Base-by-base conservation (phyloP, 2,888 invertebrate species). In the Ramazzottius varieornatus region DNA sequence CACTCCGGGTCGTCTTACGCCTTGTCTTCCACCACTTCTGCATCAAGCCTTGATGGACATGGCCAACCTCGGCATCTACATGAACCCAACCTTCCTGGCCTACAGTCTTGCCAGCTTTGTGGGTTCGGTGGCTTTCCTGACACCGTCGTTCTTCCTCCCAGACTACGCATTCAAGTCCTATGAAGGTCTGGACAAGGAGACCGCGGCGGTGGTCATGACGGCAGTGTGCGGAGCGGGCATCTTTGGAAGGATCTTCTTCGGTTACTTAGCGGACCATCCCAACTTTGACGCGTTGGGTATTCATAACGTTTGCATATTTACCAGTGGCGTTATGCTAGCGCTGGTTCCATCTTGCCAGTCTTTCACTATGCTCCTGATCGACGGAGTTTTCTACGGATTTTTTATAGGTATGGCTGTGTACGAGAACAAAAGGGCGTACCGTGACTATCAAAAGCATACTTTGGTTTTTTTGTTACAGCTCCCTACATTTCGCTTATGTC, bases 71-170 rank as follows among this genome's bases (percentile, higher is more conserved):
- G 4, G 24, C 20, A 29, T 54, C 54, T 54, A 54, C 54, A 8
- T 16, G 16, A 29, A 24, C 8, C 54, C 54, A 4, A 54, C 54
- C n/a, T 54, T 54, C 29, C 54, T 54, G 16, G 24, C 24, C 54
- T 54, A 54, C 54, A 54, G 54, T 29, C 29, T 16, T 29, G 54
- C 54, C 54, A 54, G 54, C 54, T 54, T 54, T 29, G 24, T 54
- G 16, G 54, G 54, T 4, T 54, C 54, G 29, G 24, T 54, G 4
- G 54, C 54, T 8, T 54, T 54, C 29, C 29, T 54, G n/a, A 54
- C 54, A 24, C 54, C 54, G 54, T 54, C 54, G 4, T 54, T 54
- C 54, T 54, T 54, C 54, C 54, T 54, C 16, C 54, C 54, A 8
- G 20, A 16, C 29, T 54, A 16, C 29, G 54, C 54, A 4, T 24